Evolutionary conservation across 1,140 invertebrate genomes (phyloP), one percentile per base, ranked within the genome.

Genomic region (Globodera ellingtonae): DNA sequence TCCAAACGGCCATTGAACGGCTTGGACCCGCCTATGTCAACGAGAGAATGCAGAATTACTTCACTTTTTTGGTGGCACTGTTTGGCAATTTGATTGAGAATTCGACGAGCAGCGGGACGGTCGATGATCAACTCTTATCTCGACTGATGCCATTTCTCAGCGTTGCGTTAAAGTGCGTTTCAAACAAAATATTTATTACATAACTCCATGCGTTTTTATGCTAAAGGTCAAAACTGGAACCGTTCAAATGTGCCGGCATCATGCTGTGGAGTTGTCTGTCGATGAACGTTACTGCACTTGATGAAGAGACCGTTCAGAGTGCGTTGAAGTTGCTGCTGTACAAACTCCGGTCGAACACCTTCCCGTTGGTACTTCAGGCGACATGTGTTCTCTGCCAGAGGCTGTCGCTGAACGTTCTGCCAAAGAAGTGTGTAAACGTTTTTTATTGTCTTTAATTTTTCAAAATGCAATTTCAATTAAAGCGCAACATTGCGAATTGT

Each of bases 111-210:
- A 15, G 18, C 15, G 67, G 67, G 10, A 44, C 52, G 4, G 75
- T 79, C 7, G 72, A 81, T 59, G 81, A 85, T 52, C 77, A 82
- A 48, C 52, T 83, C 15, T 67, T 84, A 56, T 74, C 84, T 24
- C 46, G 84, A 24, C 24, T 84, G n/a, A 80, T 84, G 15, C 84
- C 84, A 8, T 83, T 80, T 76, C 21, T 84, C 24, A 80, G 84
- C 21, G 70, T 81, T 67, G 80, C 84, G 44, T 76, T 84, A 44
- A 85, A 80, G 84, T 84, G n/a, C 46, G 21, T 78, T 70, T 65
- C 67, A 21, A 35, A 21, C 4, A n/a, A n/a, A n/a, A n/a, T n/a
- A n/a, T n/a, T n/a, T n/a, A n/a, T n/a, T n/a, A n/a, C n/a, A n/a
- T n/a, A n/a, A n/a, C n/a, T n/a, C n/a, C n/a, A n/a, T 75, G 24